Conservation (phyloP, 2,797 vertebrate species). For the Mycteria americana region DNA sequence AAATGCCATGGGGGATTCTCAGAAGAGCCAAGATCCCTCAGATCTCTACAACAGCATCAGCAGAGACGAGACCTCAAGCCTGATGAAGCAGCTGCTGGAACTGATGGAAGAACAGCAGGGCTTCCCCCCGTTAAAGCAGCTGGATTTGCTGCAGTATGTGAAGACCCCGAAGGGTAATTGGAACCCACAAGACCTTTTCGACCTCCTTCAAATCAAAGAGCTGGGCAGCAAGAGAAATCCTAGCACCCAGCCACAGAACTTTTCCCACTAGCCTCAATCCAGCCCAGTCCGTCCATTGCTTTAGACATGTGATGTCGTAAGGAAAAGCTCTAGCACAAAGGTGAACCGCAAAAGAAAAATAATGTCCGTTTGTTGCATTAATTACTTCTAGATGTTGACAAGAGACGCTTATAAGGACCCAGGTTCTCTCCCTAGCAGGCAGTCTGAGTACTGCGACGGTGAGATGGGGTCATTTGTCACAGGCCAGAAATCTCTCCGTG, state of each 20-base stretch:
- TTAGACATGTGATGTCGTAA: not conserved
- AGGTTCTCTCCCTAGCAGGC: not conserved
- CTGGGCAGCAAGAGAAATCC: not conserved
- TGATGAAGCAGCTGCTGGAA: constrained; percentile 4
- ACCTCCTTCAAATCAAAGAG: not conserved
- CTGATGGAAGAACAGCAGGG: not conserved
- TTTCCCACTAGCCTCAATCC: not conserved
- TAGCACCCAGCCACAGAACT: not conserved
- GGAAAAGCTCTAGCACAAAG: not conserved
- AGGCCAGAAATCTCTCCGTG: not conserved
- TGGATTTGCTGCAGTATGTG: not conserved
- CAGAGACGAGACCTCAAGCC: not conserved
- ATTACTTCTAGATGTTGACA: not conserved
- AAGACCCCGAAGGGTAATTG: not conserved
- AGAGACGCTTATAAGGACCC: not conserved
- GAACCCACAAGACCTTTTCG: not conserved
- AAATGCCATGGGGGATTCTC: not conserved
- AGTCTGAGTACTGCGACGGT: rapidly evolving
- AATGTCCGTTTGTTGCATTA: not conserved
- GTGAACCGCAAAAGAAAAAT: not conserved
- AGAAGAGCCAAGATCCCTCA: not conserved
- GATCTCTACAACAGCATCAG: not conserved
- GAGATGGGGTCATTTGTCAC: not conserved
- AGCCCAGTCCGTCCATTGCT: not conserved
- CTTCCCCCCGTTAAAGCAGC: not conserved